A percentile compares a stretch with the other conserved stretches of the same genome.
Conservation (phyloP, 2,888 invertebrate genomes). For the Allacma fusca region DNA sequence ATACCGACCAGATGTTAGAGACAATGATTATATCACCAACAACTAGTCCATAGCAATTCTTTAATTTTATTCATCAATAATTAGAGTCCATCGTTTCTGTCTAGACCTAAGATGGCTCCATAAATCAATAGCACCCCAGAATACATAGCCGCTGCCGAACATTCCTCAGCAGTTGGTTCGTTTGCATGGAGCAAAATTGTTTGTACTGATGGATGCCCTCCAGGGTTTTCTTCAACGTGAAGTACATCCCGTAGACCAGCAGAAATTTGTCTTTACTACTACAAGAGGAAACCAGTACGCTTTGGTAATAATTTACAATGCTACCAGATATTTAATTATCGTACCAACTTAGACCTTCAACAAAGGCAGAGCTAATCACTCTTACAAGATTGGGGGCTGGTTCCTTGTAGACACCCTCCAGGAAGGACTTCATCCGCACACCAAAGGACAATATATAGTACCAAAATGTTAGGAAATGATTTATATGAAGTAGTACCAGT, state of each 20-base stretch:
- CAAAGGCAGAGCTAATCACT: no score
- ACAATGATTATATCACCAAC: background rate
- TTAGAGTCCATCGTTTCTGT: background rate
- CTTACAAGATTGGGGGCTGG: no score
- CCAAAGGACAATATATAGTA: no score
- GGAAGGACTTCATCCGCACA: no score
- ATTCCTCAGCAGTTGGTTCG: background rate
- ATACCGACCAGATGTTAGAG: background rate
- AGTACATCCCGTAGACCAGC: background rate
- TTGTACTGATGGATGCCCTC: background rate
- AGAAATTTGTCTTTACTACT: background rate
- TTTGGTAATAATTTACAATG: no score
- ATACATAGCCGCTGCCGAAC: background rate
- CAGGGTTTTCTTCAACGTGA: background rate
- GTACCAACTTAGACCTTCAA: no score
- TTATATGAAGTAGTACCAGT: no score
- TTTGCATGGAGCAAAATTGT: background rate
- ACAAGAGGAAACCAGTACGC: no score
- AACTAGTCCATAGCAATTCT: background rate
- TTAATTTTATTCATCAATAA: background rate
- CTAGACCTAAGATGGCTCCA: background rate
- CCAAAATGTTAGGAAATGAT: no score
- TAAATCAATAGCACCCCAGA: background rate
- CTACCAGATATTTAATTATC: no score
- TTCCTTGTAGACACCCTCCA: no score